Base-by-base conservation (phyloP, 1,140 invertebrate species). In the Agraylea sexmaculata region DNA sequence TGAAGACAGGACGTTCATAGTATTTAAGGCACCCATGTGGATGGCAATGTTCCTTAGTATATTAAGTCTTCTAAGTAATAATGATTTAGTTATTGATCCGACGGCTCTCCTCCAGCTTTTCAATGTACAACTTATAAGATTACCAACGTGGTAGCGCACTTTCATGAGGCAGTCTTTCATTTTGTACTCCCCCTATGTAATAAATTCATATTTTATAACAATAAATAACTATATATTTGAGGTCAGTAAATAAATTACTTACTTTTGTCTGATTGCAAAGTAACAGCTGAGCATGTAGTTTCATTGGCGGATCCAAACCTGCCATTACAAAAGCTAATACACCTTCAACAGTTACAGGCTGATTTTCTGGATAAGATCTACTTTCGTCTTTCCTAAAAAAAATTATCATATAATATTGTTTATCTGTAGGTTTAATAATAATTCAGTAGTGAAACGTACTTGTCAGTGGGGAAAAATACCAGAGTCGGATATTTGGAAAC, bases 401-500 rank as follows among this genome's bases (percentile, higher is more conserved):
- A 25, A 21, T 33, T 36, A 18, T 31, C 17, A 13, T 32, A n/a
- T n/a, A n/a, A n/a, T n/a, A n/a, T n/a, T n/a, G n/a, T n/a, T 43
- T 6, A 11, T 37, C 13, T 18, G 35, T n/a, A n/a, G 20, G 36
- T 46, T 32, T 15, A 37, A n/a, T n/a, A n/a, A n/a, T n/a, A n/a
- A n/a, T n/a, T n/a, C n/a, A 2, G 10, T 11, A 30, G 4, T 40
- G 2, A 22, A 36, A 28, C 42, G 15, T 25, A 59, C 32, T 70
- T 71, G 50, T 64, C 58, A 1, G 73, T 68, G 19, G 81, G 80
- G 51, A 83, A 81, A 46, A 87, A 78, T 11, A 87, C 59, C 23
- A 89, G 68, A 0, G 78, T 74, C 6, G 85, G 85, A 65, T 79
- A 85, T 19, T 62, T 66, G 51, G 77, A 73, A 59, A 79, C 78